These are phyloP conservation scores for Tympanoctomys barrerae DNA, from an alignment of 2,797 vertebrate species.

Conservation along the genomic window DNA sequence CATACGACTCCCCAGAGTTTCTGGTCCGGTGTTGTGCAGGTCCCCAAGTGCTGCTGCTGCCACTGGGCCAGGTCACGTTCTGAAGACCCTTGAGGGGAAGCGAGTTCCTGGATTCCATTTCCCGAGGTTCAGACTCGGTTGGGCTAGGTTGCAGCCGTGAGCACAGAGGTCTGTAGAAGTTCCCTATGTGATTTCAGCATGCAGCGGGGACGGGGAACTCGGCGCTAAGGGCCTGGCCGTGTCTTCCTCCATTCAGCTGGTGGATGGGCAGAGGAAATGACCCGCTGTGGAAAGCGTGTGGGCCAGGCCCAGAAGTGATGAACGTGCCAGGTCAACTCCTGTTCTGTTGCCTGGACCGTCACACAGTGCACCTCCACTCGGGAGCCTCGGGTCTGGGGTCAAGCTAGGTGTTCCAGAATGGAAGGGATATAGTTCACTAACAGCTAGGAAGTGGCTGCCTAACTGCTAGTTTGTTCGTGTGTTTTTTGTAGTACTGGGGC, in stretches of 20 bases:
- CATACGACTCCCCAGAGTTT: background rate
- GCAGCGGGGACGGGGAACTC: background rate
- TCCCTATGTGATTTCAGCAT: background rate
- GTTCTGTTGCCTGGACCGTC: too few relatives aligned
- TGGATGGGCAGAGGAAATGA: background rate
- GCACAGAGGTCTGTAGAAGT: accelerated
- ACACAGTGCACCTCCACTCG: too few relatives aligned
- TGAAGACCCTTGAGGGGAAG: background rate
- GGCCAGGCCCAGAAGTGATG: background rate
- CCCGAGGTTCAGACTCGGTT: background rate
- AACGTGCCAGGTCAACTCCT: background rate
- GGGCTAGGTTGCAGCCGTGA: background rate
- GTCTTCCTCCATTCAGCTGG: background rate
- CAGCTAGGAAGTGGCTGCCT: background rate
- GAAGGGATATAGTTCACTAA: background rate
- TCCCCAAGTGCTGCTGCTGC: background rate
- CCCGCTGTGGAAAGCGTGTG: background rate
- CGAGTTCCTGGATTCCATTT: background rate
- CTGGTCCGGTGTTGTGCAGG: background rate
- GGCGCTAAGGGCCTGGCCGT: background rate
- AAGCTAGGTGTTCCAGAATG: background rate
- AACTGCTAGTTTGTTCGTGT: background rate
- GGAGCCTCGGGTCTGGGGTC: background rate
- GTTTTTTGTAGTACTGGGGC: background rate
- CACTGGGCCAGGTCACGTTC: background rate